Evolutionary conservation across 2,888 invertebrate genomes (phyloP), one percentile per base, ranked within the genome.

Genomic region (Eledone cirrhosa): DNA sequence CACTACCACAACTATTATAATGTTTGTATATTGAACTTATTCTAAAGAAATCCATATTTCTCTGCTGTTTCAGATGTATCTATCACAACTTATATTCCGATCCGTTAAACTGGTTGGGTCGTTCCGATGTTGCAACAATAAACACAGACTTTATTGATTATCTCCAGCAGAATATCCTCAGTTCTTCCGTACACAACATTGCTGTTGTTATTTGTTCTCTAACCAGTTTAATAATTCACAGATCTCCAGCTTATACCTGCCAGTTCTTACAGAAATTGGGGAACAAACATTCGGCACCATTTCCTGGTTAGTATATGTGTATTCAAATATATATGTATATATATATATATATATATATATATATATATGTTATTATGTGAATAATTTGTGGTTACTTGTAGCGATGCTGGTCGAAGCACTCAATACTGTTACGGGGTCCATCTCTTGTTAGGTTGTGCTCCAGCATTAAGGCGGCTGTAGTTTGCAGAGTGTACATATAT

Each of bases 191-290:
- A 31, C 80, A 81, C 31, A 83, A 78, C 59, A 79, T 83, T 78
- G 84, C 84, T 31, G 79, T 86, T 59, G 84, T 86, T 76, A 82
- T 86, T 48, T 85, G 85, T 79, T 82, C 85, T 22, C 78, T 86
- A 16, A 86, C 83, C 80, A 82, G 81, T 11, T 63, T 84, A 29
- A 67, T 86, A 53, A 80, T 85, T 13, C 84, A 85, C 76, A 78
- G 84, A 77, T 75, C 83, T 19, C 81, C 83, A 14, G 79, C 85
- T 16, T 85, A 85, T 67, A 86, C 86, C 13, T 86, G 86, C 80
- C 82, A 83, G 78, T 80, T 81, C 22, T 41, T 86, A 1, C 79
- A 84, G 41, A 82, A 78, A 63, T 77, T 86, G 16, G 67, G 76
- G 2, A 11, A 80, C 27, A 77, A 78, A 13, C 80, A 82, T n/a